Evolutionary conservation across 2,888 invertebrate species (phyloP), one percentile per base, ranked within the genome.

Genomic region (Drosophila peninsularis): DNA sequence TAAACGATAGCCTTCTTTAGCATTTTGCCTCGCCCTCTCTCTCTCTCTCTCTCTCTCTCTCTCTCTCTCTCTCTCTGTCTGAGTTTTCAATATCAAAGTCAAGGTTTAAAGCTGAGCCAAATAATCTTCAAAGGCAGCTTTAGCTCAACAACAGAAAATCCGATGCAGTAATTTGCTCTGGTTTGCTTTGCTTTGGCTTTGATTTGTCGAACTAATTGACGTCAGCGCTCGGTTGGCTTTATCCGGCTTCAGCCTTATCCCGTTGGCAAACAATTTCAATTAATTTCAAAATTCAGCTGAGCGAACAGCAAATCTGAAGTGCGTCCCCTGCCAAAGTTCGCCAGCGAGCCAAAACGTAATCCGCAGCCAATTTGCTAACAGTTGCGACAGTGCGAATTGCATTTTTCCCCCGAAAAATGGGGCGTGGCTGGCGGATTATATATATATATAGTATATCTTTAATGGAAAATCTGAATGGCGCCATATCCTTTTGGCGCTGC

Each of bases 281-380:
- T 83, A 83, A 84, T 79, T 87, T 87, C 67, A 57, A 82, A 80
- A 87, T 56, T 82, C 85, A 82, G 60, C 85, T 62, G 62, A 69
- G 82, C 69, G 74, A 63, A 54, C 41, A 60, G 60, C 58, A 66
- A 65, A 61, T 50, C 71, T 71, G 36, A 63, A 72, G 57, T 61
- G 69, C 64, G 41, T 21, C 34, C 39, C 24, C 50, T 45, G 34
- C 21, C 11, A 32, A 13, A 44, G n/a, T 13, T 17, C 7, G 24
- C 9, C 39, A 17, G n/a, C 21, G 34, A 30, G 3, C 17, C 36
- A 44, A 32, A 71, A 49, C 27, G 37, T 71, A 80, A 78, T 71
- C 72, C 75, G 10, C 49, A 61, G 66, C 49, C 62, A 75, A 70
- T 62, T 55, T 37, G 32, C 58, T 41, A 53, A 13, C 49, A 37